A percentile compares a stretch with the other conserved stretches of the same genome.
Evolutionary conservation across 2,113 vertebrate genomes (phyloP).

Genomic region (Leucoraja erinaceus): DNA sequence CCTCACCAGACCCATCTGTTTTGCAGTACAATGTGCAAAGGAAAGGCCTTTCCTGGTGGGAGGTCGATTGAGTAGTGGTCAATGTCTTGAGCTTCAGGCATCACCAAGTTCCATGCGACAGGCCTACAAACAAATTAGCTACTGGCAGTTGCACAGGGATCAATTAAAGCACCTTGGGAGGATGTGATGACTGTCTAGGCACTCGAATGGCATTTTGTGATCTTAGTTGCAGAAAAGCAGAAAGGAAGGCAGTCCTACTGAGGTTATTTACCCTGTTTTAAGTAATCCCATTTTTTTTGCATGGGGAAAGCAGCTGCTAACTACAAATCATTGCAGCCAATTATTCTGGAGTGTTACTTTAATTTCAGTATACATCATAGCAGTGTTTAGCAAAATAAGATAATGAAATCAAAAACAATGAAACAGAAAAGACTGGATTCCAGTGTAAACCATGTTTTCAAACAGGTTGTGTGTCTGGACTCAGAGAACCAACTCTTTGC

Average conservation of each 20-base stretch:
- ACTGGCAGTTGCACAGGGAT: too few species aligned
- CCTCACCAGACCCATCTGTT: too few species aligned
- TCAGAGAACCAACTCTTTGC: background rate
- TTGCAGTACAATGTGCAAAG: too few species aligned
- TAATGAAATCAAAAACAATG: background rate
- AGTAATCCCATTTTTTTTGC: background rate
- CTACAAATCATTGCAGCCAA: background rate
- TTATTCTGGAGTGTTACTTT: background rate
- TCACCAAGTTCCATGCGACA: too few species aligned
- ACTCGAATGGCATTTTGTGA: background rate
- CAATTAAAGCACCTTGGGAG: too few species aligned
- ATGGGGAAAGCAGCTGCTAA: background rate
- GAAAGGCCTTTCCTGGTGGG: too few species aligned
- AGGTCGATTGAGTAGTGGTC: too few species aligned
- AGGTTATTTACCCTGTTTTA: background rate
- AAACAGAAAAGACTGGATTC: slow-evolving; percentile 10
- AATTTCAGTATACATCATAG: background rate
- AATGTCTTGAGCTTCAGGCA: too few species aligned
- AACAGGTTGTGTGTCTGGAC: background rate
- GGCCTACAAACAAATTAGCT: too few species aligned
- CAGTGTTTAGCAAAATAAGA: background rate
- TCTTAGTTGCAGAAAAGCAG: background rate
- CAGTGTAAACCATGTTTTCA: background rate
- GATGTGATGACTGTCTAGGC: too few species aligned
- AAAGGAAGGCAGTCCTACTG: background rate